Percentiles rank a stretch among this genome's conserved stretches.
phyloP scores from a whole-genome alignment of 2,888 invertebrate species.

The Cosmia trapezina region DNA sequence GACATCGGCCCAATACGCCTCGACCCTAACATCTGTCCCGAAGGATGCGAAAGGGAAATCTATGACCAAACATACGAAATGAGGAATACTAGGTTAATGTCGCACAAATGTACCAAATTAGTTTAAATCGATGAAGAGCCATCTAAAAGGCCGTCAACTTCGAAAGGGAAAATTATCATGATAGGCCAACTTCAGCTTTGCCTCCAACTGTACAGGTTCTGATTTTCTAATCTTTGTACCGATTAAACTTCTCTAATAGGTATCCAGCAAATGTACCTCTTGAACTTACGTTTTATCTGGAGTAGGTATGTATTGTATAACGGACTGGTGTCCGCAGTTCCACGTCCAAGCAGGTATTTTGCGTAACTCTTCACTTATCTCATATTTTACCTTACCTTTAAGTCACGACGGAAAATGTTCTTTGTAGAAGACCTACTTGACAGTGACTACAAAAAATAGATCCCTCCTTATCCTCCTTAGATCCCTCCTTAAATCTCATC shows the following conservation, averaged over 20 bases:
- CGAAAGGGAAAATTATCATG: too few species aligned
- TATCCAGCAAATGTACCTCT: background rate
- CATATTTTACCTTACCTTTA: background rate
- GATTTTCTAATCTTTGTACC: background rate
- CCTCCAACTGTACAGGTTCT: background rate
- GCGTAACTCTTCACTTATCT: background rate
- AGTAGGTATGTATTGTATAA: background rate
- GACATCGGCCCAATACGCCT: slow-evolving; percentile 92
- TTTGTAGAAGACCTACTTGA: background rate
- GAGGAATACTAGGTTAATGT: slow-evolving; percentile 89
- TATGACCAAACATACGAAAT: slow-evolving; percentile 92
- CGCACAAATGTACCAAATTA: background rate
- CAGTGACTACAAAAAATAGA: too few species aligned
- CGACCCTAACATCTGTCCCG: slow-evolving; percentile 93
- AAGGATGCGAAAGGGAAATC: slow-evolving; percentile 92
- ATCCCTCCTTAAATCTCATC: too few species aligned
- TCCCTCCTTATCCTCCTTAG: too few species aligned
- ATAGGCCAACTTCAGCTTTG: background rate
- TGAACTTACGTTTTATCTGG: background rate
- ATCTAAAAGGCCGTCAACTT: background rate
- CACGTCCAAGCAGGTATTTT: too few species aligned
- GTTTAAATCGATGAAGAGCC: background rate
- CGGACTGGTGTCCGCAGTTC: background rate
- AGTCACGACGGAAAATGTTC: background rate
- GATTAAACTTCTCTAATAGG: too few species aligned